Evolutionary conservation across 2,797 vertebrate genomes (phyloP).

Genomic region (Pteropus rufus): DNA sequence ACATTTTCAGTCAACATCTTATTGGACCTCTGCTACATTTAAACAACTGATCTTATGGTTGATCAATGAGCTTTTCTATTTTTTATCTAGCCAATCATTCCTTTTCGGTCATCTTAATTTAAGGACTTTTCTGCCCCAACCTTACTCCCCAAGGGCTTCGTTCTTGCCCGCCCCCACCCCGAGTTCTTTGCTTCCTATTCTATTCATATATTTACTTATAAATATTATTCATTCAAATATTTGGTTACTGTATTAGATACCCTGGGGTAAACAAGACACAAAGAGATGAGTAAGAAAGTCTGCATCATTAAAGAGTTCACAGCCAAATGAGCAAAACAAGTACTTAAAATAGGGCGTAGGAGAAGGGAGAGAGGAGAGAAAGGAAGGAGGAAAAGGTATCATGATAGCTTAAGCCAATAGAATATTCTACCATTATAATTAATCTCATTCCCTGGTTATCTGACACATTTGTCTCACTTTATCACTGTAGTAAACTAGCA

Average conservation of each 20-base stretch:
- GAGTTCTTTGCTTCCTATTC: not conserved
- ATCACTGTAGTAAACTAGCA: not conserved
- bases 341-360: not conserved
- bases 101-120: not conserved
- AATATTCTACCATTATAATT: not conserved
- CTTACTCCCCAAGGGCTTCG: not conserved
- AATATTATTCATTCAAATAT: not conserved
- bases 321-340: not conserved
- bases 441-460: not conserved
- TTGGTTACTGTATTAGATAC: not conserved
- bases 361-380: too few relatives aligned
- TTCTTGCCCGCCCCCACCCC: not conserved
- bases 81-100: not conserved
- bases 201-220: not conserved
- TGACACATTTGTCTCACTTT: not conserved
- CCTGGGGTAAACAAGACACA: not conserved
- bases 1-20: not conserved
- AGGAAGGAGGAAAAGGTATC: not conserved
- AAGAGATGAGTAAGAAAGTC: not conserved
- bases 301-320: not conserved
- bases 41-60: not conserved
- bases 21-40: not conserved
- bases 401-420: not conserved
- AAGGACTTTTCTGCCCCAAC: not conserved
- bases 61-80: not conserved